These are phyloP conservation scores for Sebastes schlegelii DNA, from an alignment of 2,113 vertebrate species.

Conservation along the genomic window DNA sequence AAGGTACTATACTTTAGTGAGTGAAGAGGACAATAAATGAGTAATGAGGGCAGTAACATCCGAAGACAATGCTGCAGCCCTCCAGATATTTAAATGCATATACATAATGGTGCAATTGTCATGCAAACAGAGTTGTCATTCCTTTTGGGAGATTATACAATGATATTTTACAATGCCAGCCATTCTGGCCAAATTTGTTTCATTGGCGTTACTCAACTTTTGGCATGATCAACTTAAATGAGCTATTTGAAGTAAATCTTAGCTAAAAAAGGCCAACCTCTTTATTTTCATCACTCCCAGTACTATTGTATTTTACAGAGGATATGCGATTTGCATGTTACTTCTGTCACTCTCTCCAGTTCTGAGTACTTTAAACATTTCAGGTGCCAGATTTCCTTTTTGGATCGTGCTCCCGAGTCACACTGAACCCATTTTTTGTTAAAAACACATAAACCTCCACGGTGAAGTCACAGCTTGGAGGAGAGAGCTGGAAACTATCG, in stretches of 20 bases:
- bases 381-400: slow-evolving; percentile 64
- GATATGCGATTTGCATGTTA: slow-evolving; percentile 43
- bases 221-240: slow-evolving; percentile 55
- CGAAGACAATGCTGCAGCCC: background rate
- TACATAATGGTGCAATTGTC: slow-evolving; percentile 39
- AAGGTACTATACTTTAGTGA: background rate
- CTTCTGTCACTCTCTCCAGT: slow-evolving; percentile 64
- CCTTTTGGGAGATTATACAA: slow-evolving; percentile 68
- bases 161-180: slow-evolving; percentile 66
- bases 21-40: background rate
- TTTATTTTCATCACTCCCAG: slow-evolving; percentile 45
- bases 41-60: background rate
- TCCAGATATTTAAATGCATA: slow-evolving; percentile 23
- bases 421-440: slow-evolving; percentile 53
- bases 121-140: slow-evolving; percentile 34
- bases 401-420: slow-evolving; percentile 59
- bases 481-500: slow-evolving; percentile 61
- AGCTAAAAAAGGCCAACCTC: slow-evolving; percentile 12
- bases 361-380: slow-evolving; percentile 57
- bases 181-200: slow-evolving; percentile 63
- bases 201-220: slow-evolving; percentile 69
- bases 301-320: slow-evolving; percentile 49
- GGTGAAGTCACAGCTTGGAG: slow-evolving; percentile 76
- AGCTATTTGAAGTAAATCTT: slow-evolving; percentile 56
- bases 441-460: slow-evolving; percentile 64